Evolutionary conservation across 2,888 invertebrate species (phyloP), one percentile per base, ranked within the genome.

Genomic region (Proisotoma minuta): DNA sequence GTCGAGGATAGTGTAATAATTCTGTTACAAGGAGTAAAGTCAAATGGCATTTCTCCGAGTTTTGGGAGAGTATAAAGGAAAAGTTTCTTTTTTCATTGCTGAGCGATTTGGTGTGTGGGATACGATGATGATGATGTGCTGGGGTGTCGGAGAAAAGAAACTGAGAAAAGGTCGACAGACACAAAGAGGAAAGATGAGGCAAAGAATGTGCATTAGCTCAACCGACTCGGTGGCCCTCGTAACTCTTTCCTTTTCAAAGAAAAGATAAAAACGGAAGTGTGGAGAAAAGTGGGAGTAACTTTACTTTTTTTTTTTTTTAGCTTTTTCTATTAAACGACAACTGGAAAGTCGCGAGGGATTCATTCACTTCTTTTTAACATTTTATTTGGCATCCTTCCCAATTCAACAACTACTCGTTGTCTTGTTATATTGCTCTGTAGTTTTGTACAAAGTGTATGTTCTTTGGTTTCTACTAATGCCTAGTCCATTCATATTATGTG

Each of bases 241-340:
- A 57, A 47, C 47, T 57, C 57, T 57, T 47, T 57, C 29, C 28
- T 3, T 20, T 28, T 28, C 52, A 3, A 52, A 28, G 28, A 10
- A 12, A 28, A 52, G 26, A 52, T 27, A 24, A 52, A 52, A 52
- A 52, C 5, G 5, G 20, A 47, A 65, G 57, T 62, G 59, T 65
- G 67, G 63, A 64, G 68, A 68, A 70, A 69, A 68, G 63, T 66
- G 64, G 68, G 65, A 63, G 69, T 65, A 52, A 52, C 52, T 52
- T 52, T 52, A 26, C 28, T 28, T 28, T 27, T 18, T 20, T 18
- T 18, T 4, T 28, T 15, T 10, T 8, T 28, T 8, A 20, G 27
- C n/a, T n/a, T n/a, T n/a, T n/a, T n/a, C n/a, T n/a, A n/a, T n/a
- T n/a, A n/a, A n/a, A n/a, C n/a, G n/a, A n/a, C n/a, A n/a, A n/a